Conservation (phyloP, 2,888 invertebrate genomes). For the Metopia argyrocephala region DNA sequence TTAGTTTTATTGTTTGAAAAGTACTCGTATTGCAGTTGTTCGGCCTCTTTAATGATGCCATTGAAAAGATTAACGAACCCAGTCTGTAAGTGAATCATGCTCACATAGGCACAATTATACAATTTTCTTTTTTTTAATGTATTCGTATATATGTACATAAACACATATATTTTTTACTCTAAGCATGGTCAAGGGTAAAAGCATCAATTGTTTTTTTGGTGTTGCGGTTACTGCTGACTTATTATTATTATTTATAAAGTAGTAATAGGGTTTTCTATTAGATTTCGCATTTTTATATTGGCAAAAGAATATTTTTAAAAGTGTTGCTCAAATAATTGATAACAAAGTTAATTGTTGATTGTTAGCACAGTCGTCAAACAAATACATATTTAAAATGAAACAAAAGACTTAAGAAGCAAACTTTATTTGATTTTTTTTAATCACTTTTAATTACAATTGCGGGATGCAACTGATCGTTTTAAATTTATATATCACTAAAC, state of each 20-base stretch:
- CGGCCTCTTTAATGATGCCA: slow-evolving; percentile 40
- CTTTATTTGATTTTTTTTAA: too few species aligned
- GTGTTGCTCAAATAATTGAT: too few species aligned
- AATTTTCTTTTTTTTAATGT: background rate
- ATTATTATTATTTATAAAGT: too few species aligned
- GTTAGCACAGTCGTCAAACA: too few species aligned
- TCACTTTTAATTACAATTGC: too few species aligned
- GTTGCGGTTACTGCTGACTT: background rate
- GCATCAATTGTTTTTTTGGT: slow-evolving; percentile 1
- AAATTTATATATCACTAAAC: too few species aligned
- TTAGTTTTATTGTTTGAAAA: background rate
- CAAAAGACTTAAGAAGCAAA: background rate
- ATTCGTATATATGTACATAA: background rate
- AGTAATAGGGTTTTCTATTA: background rate
- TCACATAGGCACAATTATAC: background rate
- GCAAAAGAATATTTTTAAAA: too few species aligned
- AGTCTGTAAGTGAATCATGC: slow-evolving; percentile 67
- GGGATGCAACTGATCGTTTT: too few species aligned
- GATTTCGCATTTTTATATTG: too few species aligned
- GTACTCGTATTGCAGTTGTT: slow-evolving; percentile 21
- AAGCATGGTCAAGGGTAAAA: slow-evolving; percentile 38
- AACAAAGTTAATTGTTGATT: too few species aligned
- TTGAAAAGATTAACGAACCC: slow-evolving; percentile 54
- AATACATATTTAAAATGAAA: background rate
- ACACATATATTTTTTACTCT: slow-evolving; percentile 3